Evolutionary conservation across 2,113 vertebrate species (phyloP).

Genomic region (Chrysemys picta): DNA sequence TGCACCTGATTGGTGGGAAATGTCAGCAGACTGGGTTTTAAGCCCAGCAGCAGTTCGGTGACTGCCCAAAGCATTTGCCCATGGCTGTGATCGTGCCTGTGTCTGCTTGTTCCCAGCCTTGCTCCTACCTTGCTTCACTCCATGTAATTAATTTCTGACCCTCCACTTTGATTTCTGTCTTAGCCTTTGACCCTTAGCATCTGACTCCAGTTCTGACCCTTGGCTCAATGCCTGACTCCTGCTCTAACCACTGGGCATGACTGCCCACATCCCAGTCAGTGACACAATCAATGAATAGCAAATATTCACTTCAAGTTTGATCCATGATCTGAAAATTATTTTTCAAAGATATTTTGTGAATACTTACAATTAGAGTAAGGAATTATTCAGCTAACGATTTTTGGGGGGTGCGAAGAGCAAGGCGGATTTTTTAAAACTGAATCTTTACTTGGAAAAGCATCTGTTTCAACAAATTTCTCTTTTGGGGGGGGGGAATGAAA

Average conservation of each 20-base stretch:
- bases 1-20: background rate
- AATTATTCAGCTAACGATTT: background rate
- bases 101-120: too few relatives aligned
- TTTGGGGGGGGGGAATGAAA: background rate
- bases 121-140: too few relatives aligned
- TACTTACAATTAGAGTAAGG: background rate
- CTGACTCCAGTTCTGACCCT: background rate
- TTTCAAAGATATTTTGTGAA: background rate
- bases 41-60: background rate
- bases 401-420: too few relatives aligned
- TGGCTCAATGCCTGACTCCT: background rate
- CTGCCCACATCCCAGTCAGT: background rate
- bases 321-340: background rate
- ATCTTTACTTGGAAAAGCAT: too few relatives aligned
- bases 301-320: background rate
- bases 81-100: too few relatives aligned
- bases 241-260: background rate
- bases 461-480: too few relatives aligned
- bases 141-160: background rate
- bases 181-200: background rate
- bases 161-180: background rate
- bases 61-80: background rate
- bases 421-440: background rate
- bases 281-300: background rate
- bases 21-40: background rate